Base-by-base conservation (phyloP, 1,140 invertebrate genomes). In the Glossosoma conforme region DNA sequence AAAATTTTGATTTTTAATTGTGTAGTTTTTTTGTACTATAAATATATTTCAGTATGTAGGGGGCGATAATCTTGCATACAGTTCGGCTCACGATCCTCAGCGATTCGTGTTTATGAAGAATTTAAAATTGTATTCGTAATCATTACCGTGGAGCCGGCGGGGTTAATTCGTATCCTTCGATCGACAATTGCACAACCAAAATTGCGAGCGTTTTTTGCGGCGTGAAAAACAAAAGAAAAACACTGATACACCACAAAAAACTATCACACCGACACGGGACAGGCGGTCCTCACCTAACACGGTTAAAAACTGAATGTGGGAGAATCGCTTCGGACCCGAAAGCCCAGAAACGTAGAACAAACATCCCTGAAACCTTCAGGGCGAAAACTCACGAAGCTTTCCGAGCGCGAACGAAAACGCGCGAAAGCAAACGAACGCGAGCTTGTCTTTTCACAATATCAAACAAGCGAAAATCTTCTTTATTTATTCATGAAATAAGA, bases 181-280 rank as follows among this genome's bases (percentile, higher is more conserved):
- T 33, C 32, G 32, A 33, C 15, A 33, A 15, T 33, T 33, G 15
- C 32, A 33, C 32, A 33, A 33, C 15, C n/a, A n/a, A n/a, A 33
- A 33, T 15, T 11, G n/a, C 3, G 32, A 4, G 15, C 32, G 11
- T 33, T 11, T n/a, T n/a, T 33, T 15, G 15, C 32, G 32, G 11
- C 32, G 32, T 33, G 3, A 15, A 15, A 33, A 33, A 33, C 3
- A 13, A 33, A 33, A 33, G 32, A n/a, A 33, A 33, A 33, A 33
- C 32, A 33, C 3, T 33, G 4, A 3, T 11, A 28, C n/a, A n/a
- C n/a, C n/a, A n/a, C n/a, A n/a, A n/a, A n/a, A n/a, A n/a, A n/a
- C n/a, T n/a, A n/a, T n/a, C n/a, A n/a, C n/a, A n/a, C n/a, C n/a
- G n/a, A n/a, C n/a, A n/a, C 32, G 32, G 3, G 32, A 33, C n/a